A percentile compares a stretch with the other conserved stretches of the same genome.
Evolutionary conservation across 2,113 vertebrate species (phyloP).

Genomic region (Larimichthys polyactis): DNA sequence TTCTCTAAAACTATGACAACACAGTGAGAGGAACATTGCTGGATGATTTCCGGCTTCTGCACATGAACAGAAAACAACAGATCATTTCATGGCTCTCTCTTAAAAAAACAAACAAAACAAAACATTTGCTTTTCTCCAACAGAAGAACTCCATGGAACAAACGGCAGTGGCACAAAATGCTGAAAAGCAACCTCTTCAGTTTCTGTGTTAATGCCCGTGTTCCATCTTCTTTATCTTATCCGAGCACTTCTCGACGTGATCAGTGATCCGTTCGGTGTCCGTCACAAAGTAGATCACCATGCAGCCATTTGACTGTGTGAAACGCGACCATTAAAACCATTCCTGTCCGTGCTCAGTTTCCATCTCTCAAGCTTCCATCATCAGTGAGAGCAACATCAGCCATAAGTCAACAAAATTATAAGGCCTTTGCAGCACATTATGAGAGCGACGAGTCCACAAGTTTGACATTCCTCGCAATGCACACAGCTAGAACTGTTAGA

Average conservation of each 20-base stretch:
- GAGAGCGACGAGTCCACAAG: not conserved
- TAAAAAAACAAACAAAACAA: not conserved
- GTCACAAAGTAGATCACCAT: not conserved
- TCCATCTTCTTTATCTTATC: not conserved
- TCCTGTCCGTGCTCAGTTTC: not conserved
- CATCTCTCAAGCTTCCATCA: constrained; percentile 5
- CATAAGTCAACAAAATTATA: not conserved
- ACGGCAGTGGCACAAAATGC: not conserved
- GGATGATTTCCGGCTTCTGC: constrained; percentile 29
- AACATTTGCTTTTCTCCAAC: not conserved
- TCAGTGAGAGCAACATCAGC: not conserved
- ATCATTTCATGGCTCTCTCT: not conserved
- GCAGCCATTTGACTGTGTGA: not conserved
- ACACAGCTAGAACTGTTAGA: not conserved
- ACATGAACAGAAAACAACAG: constrained; percentile 8
- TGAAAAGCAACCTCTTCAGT: not conserved
- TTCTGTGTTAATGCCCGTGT: not conserved
- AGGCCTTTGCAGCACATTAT: not conserved
- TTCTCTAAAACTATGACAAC: not conserved
- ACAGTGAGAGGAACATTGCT: not conserved
- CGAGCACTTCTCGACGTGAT: not conserved
- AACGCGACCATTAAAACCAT: not conserved
- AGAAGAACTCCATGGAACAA: constrained; percentile 18
- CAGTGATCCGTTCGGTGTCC: not conserved
- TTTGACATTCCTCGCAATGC: not conserved